A percentile compares a stretch with the other conserved stretches of the same genome.
Evolutionary conservation across 2,797 vertebrate species (phyloP).

Genomic region (Echiichthys vipera): DNA sequence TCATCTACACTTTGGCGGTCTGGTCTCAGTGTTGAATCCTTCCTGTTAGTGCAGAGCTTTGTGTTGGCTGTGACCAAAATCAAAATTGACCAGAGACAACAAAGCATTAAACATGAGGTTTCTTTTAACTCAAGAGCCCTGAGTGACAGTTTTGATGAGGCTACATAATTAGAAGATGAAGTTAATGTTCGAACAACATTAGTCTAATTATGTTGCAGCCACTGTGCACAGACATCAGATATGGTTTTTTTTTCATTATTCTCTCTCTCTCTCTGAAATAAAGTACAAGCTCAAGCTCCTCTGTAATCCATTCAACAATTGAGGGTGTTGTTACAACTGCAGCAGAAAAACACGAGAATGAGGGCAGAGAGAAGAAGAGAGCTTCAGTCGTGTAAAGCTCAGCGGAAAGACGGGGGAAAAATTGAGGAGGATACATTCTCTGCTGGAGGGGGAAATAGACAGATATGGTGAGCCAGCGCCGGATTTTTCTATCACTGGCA

Average conservation of each 20-base stretch:
- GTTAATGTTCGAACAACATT: slow-evolving; percentile 38
- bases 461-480: slow-evolving; percentile 39
- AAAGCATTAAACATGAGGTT: slow-evolving; percentile 35
- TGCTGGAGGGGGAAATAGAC: slow-evolving; percentile 53
- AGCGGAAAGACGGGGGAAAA: slow-evolving; percentile 49
- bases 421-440: slow-evolving; percentile 38
- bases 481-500: slow-evolving; percentile 36
- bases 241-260: slow-evolving; percentile 35
- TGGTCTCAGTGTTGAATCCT: slow-evolving; percentile 42
- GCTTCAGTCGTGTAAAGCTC: slow-evolving; percentile 47
- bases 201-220: slow-evolving; percentile 27
- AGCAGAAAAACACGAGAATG: slow-evolving; percentile 54
- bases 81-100: slow-evolving; percentile 43
- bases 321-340: slow-evolving; percentile 63
- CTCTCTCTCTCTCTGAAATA: slow-evolving; percentile 24
- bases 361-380: slow-evolving; percentile 56
- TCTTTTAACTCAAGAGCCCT: slow-evolving; percentile 46
- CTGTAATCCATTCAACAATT: slow-evolving; percentile 56
- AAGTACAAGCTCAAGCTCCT: slow-evolving; percentile 27
- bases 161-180: slow-evolving; percentile 47
- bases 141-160: slow-evolving; percentile 31
- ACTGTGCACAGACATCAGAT: slow-evolving; percentile 44
- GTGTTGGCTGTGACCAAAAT: slow-evolving; percentile 40
- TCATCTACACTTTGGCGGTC: slow-evolving; percentile 31
- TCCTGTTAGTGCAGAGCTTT: slow-evolving; percentile 61